phyloP scores from a whole-genome alignment of 2,888 invertebrate genomes.

The Noctua janthe region DNA sequence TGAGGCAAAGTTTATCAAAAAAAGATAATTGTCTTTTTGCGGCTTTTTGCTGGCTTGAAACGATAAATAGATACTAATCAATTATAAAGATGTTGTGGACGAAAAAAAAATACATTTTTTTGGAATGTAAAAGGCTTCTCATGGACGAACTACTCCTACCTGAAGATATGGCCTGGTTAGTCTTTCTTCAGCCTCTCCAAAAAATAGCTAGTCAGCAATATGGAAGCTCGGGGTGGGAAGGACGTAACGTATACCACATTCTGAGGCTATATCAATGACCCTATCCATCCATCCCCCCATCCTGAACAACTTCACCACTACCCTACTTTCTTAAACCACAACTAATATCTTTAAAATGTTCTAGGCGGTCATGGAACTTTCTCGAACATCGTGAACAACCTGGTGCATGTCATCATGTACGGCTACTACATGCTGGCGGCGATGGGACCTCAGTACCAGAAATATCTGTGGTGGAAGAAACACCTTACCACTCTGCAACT shows the following conservation, averaged over 20 bases:
- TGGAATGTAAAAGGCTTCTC: neutral
- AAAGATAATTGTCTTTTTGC: neutral
- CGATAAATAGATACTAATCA: neutral
- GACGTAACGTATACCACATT: neutral
- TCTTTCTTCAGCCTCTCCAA: neutral
- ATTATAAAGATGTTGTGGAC: neutral
- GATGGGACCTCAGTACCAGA: slow-evolving; percentile 95
- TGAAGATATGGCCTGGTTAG: neutral
- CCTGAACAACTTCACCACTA: neutral
- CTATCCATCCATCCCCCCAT: neutral
- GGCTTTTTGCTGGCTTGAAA: neutral
- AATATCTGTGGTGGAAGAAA: slow-evolving; percentile 97
- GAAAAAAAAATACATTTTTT: neutral
- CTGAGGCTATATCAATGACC: neutral
- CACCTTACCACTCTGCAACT: slow-evolving; percentile 96
- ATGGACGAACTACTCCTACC: neutral
- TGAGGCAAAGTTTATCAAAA: too few species aligned
- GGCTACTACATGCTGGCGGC: slow-evolving; percentile 96
- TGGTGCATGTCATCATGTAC: slow-evolving; percentile 97
- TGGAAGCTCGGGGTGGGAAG: neutral
- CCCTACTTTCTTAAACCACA: neutral
- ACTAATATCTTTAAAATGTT: slow-evolving; percentile 50
- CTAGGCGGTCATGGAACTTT: slow-evolving; percentile 97
- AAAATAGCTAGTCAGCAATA: neutral
- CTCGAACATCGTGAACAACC: slow-evolving; percentile 96